A percentile compares a stretch with the other conserved stretches of the same genome.
Evolutionary conservation across 2,888 invertebrate species (phyloP).

Genomic region (Epirrita christyi): DNA sequence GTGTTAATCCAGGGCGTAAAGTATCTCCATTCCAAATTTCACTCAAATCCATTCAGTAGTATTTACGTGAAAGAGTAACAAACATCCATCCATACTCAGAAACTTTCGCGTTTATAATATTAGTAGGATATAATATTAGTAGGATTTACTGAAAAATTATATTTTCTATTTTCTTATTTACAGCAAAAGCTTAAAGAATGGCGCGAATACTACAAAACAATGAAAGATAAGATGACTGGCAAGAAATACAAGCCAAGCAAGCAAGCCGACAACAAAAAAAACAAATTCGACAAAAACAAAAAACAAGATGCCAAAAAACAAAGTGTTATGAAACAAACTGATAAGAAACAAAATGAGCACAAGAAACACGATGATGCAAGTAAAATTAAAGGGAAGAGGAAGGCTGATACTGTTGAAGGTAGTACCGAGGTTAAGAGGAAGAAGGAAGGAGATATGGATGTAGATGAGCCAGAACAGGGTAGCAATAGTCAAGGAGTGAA

Average conservation of each 20-base stretch:
- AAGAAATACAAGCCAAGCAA: constrained; percentile 64
- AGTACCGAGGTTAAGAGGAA: constrained; percentile 65
- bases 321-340: constrained; percentile 55
- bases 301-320: constrained; percentile 53
- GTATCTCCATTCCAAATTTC: no score
- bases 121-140: no score
- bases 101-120: no score
- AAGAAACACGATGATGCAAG: constrained; percentile 45
- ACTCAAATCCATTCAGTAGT: no score
- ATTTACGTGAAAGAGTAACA: no score
- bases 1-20: no score
- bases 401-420: constrained; percentile 50
- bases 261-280: constrained; percentile 54
- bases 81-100: no score
- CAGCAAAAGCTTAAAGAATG: constrained; percentile 72
- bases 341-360: constrained; percentile 58
- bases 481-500: constrained; percentile 57
- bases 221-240: constrained; percentile 75
- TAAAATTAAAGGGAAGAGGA: constrained; percentile 60
- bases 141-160: no score
- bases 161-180: constrained; percentile 15
- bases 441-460: constrained; percentile 58
- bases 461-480: constrained; percentile 49
- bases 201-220: constrained; percentile 71
- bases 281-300: constrained; percentile 61